These are phyloP conservation scores for Bradypodion ventrale DNA, from an alignment of 2,797 vertebrate species.

Conservation along the genomic window DNA sequence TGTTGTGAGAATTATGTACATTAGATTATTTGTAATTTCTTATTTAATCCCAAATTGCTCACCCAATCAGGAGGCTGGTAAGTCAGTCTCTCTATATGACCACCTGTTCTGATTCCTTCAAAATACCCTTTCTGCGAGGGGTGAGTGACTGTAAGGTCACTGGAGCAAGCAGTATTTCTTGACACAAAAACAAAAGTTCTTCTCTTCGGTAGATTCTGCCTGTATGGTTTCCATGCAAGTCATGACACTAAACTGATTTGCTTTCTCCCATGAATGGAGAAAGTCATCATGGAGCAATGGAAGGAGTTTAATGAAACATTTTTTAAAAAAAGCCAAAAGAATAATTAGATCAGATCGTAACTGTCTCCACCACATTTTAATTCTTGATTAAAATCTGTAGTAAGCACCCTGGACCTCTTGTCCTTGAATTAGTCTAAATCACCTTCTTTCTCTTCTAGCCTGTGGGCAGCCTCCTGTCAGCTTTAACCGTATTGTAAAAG, in stretches of 20 bases:
- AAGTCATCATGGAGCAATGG: not conserved
- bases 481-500: conserved; percentile 63
- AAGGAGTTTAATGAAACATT: not conserved
- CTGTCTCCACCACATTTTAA: too few species aligned
- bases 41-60: not conserved
- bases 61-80: not conserved
- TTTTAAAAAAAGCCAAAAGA: not conserved
- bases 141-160: not conserved
- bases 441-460: conserved; percentile 8
- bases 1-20: not conserved
- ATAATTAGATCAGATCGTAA: not conserved
- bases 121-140: not conserved
- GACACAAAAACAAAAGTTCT: not conserved
- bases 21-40: not conserved
- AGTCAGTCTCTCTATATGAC: not conserved
- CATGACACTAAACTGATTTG: not conserved
- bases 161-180: not conserved
- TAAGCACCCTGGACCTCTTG: not conserved
- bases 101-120: not conserved
- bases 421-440: not conserved
- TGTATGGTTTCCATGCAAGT: not conserved
- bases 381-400: not conserved
- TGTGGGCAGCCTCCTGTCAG: conserved; percentile 48
- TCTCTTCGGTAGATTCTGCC: not conserved
- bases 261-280: not conserved